Base-by-base conservation (phyloP, 2,113 vertebrate genomes). In the Strix aluco region DNA sequence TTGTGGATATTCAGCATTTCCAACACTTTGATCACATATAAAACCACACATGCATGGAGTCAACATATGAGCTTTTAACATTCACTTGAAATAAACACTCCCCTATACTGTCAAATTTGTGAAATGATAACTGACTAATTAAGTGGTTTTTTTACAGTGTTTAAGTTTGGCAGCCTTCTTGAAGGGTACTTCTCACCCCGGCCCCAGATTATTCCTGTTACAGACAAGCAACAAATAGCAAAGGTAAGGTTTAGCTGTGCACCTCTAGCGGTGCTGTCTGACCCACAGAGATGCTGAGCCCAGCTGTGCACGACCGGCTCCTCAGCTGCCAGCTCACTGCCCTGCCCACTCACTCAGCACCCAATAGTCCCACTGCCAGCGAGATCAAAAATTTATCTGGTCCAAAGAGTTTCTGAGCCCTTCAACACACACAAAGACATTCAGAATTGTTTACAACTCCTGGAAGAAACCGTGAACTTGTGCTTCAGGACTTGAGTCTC, bases 301-400 rank as follows among this genome's bases (percentile, higher is more conserved):
- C 40, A 8, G 55, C 57, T 10, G 22, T 5, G 38, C 38, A 17
- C 2, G 1, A 25, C 23, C 27, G 3, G 34, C 54, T 46, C 49
- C 67, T 19, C n/a, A 13, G n/a, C 63, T 10, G 63, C 32, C 54
- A 36, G 52, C 16, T 30, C 15, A 2, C 42, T 49, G 71, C 19
- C 47, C 51, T 59, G 70, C 52, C 5, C 1, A 3, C 42, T 44
- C 65, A 1, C 7, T 1, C 42, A 3, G 65, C 3, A 47, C 59
- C 80, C 3, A 0, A 12, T 44, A 46, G 44, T 6, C 36, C 36
- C 29, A 1, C 32, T 13, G 49, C 27, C 86, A 57, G 36, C 0
- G 0, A 58, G 49, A 51, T 18, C 58, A 61, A 38, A 57, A 47
- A 14, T 14, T 14, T 8, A 34, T 8, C 57, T 20, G 27, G 32